Conservation (phyloP, 1,140 invertebrate genomes). For the Acromyrmex echinatior region DNA sequence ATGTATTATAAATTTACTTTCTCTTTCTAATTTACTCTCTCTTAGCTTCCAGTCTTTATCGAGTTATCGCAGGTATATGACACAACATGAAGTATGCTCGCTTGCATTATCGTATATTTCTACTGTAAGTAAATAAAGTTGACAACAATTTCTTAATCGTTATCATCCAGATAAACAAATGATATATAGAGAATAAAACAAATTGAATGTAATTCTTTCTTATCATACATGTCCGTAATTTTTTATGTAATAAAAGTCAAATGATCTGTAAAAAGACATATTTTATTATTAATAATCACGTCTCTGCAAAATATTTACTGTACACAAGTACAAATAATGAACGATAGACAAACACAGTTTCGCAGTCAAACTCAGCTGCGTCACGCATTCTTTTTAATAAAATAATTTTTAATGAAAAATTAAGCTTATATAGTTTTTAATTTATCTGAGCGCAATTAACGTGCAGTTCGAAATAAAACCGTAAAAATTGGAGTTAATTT, state of each 20-base stretch:
- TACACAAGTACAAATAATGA: background rate
- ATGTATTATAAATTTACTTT: background rate
- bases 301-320: background rate
- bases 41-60: background rate
- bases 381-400: background rate
- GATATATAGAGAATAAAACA: background rate
- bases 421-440: background rate
- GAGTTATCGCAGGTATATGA: background rate
- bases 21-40: background rate
- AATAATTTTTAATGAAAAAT: background rate
- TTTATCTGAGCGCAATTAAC: constrained; percentile 4
- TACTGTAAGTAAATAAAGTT: background rate
- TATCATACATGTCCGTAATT: background rate
- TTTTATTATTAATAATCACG: background rate
- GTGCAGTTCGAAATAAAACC: background rate
- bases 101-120: background rate
- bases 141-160: background rate
- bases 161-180: background rate
- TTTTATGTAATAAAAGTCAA: background rate
- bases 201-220: background rate
- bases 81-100: background rate
- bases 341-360: background rate
- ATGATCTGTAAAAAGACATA: background rate
- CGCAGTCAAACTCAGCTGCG: background rate
- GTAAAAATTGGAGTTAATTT: background rate